Base-by-base conservation (phyloP, 1,140 invertebrate genomes). In the Heliconius nattereri region DNA sequence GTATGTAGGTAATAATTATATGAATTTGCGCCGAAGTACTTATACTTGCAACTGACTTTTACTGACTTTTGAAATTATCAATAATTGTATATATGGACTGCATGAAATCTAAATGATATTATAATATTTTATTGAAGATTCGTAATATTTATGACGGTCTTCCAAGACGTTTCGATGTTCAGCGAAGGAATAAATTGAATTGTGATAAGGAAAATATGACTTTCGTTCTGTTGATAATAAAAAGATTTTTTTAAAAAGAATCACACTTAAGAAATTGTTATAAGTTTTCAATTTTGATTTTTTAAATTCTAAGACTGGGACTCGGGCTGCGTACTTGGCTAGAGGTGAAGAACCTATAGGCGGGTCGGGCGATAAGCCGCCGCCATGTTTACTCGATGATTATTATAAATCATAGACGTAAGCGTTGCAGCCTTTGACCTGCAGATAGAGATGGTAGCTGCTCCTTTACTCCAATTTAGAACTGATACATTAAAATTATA, bases 331-430 rank as follows among this genome's bases (percentile, higher is more conserved):
- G 78, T 81, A 76, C 82, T 76, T 52, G 79, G 79, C 75, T 79
- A 85, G 85, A 86, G 90, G 90, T 91, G 89, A 91, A 91, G 89
- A 91, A 91, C 89, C 88, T 87, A 75, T 85, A 81, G 85, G 84
- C 85, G 82, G 85, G 84, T 84, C 86, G 84, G 79, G 75, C 85
- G 91, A 92, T 92, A 92, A 91, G 84, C 83, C 76, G 80, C 81
- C 80, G 82, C 83, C 81, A 83, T 89, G 84, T 87, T 89, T 84
- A 85, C 86, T 89, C 80, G 83, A 76, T 85, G 83, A 87, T 87
- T 86, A 89, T 89, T 90, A 90, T 92, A 90, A 92, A 91, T 90
- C 89, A 91, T 86, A 87, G 84, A 90, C 84, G 81, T 86, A 87
- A 83, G 86, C 78, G 80, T 75, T 77, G 81, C 84, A 89, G 86